phyloP scores from a whole-genome alignment of 2,797 vertebrate genomes.

The Chanos chanos region DNA sequence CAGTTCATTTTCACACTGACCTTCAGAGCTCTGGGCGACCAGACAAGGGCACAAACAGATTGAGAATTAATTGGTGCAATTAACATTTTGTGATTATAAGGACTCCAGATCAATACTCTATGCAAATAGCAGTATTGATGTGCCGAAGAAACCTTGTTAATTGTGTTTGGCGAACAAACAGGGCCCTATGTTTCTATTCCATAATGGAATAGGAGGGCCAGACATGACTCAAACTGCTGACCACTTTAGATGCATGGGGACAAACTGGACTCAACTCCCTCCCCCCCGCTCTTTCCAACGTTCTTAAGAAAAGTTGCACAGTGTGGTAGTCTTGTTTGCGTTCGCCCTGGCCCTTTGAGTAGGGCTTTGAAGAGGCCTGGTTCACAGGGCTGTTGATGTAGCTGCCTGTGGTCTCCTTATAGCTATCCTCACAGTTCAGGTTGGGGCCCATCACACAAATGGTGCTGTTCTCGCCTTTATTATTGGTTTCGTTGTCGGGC shows the following conservation, averaged over 20 bases:
- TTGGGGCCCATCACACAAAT: slow-evolving; percentile 61
- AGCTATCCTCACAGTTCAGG: slow-evolving; percentile 49
- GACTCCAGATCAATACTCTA: slow-evolving; percentile 90
- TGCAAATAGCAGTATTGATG: slow-evolving; percentile 91
- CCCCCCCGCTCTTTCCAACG: slow-evolving; percentile 25
- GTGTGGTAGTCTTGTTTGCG: slow-evolving; percentile 64
- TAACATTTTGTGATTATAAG: slow-evolving; percentile 98
- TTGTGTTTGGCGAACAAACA: slow-evolving; percentile 77
- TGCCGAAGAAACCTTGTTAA: slow-evolving; percentile 77
- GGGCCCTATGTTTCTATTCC: slow-evolving; percentile 69
- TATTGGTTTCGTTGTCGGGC: slow-evolving; percentile 50
- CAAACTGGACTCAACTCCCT: slow-evolving; percentile 42
- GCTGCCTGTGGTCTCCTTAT: slow-evolving; percentile 61
- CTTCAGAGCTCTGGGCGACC: slow-evolving; percentile 83
- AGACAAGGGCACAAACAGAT: slow-evolving; percentile 87
- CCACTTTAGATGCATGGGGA: slow-evolving; percentile 66
- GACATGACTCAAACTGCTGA: slow-evolving; percentile 73
- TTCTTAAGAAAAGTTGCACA: slow-evolving; percentile 61
- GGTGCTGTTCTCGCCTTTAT: slow-evolving; percentile 56
- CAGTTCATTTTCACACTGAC: slow-evolving; percentile 85
- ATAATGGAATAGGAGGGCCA: slow-evolving; percentile 79
- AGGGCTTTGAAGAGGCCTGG: slow-evolving; percentile 60
- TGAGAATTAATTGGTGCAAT: slow-evolving; percentile 99
- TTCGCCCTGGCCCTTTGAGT: slow-evolving; percentile 57
- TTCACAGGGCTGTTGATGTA: slow-evolving; percentile 48